Evolutionary conservation across 2,888 invertebrate species (phyloP).

Genomic region (Thymelicus acteon): DNA sequence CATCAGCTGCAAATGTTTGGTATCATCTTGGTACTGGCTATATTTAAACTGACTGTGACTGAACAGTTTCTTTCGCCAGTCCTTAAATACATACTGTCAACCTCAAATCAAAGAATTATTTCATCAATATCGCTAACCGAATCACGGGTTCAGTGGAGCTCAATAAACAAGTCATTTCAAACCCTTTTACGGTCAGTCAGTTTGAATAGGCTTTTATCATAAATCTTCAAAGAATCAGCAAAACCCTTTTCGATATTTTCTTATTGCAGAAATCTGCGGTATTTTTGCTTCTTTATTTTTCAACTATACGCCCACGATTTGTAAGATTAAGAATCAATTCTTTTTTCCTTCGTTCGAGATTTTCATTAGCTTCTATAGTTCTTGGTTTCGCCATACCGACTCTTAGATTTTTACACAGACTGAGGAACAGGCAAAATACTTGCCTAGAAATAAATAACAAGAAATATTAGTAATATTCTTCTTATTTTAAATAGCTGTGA

Average conservation of each 20-base stretch:
- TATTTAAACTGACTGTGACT: background rate
- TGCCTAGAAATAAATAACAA: background rate
- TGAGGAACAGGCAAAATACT: too few species aligned
- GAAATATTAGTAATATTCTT: too few species aligned
- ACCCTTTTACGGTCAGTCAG: conserved; percentile 36
- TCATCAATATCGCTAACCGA: conserved; percentile 30
- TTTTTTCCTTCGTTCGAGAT: background rate
- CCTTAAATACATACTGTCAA: background rate
- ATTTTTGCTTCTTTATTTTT: conserved; percentile 20
- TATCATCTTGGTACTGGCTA: too few species aligned
- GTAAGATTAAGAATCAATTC: background rate
- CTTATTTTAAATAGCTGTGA: too few species aligned
- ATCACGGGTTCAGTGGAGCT: conserved; percentile 35
- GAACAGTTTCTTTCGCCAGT: background rate
- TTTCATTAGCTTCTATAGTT: background rate
- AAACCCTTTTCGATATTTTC: conserved; percentile 36
- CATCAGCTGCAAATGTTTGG: too few species aligned
- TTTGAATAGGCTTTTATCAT: conserved; percentile 36
- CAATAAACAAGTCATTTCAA: conserved; percentile 36
- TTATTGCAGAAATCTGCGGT: conserved; percentile 27
- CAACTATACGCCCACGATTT: background rate
- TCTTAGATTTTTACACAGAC: too few species aligned
- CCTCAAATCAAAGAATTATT: conserved; percentile 28
- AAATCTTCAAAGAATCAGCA: conserved; percentile 38
- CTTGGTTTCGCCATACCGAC: background rate